Evolutionary conservation across 2,888 invertebrate genomes (phyloP).

Genomic region (Plemyria rubiginata): DNA sequence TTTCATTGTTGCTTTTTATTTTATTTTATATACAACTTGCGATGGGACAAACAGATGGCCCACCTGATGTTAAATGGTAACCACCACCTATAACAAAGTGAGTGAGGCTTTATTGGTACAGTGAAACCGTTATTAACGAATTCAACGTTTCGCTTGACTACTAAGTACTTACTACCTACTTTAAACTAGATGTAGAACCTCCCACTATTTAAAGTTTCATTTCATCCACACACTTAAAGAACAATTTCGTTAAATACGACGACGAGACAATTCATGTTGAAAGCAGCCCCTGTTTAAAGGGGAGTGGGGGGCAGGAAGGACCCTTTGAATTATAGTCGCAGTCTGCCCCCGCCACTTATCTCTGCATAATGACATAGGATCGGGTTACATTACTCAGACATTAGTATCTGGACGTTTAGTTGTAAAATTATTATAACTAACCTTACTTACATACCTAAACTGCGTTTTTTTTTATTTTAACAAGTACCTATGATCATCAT

Average conservation of each 20-base stretch:
- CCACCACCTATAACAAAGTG: too few species aligned
- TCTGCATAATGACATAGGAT: slow-evolving; percentile 67
- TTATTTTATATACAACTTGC: too few species aligned
- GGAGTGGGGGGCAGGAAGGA: slow-evolving; percentile 43
- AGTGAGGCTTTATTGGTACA: too few species aligned
- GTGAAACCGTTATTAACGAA: too few species aligned
- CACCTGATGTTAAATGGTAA: too few species aligned
- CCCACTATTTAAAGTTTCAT: slow-evolving; percentile 38
- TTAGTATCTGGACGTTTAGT: slow-evolving; percentile 35
- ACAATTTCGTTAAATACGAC: slow-evolving; percentile 49
- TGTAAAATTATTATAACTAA: slow-evolving; percentile 9
- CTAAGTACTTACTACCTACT: too few species aligned
- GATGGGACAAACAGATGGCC: too few species aligned
- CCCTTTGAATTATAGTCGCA: slow-evolving; percentile 63
- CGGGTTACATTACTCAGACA: slow-evolving; percentile 61
- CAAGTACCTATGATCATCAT: too few species aligned
- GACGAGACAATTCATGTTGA: slow-evolving; percentile 46
- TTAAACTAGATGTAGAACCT: background rate
- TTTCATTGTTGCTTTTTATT: too few species aligned
- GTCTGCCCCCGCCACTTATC: slow-evolving; percentile 65
- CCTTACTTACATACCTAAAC: too few species aligned
- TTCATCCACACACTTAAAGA: slow-evolving; percentile 35
- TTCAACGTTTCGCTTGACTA: too few species aligned
- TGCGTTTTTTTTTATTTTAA: too few species aligned
- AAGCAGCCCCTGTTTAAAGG: slow-evolving; percentile 47